A percentile compares a stretch with the other conserved stretches of the same genome.
phyloP scores from a whole-genome alignment of 1,140 invertebrate species.

The Calliopsis andreniformis region DNA sequence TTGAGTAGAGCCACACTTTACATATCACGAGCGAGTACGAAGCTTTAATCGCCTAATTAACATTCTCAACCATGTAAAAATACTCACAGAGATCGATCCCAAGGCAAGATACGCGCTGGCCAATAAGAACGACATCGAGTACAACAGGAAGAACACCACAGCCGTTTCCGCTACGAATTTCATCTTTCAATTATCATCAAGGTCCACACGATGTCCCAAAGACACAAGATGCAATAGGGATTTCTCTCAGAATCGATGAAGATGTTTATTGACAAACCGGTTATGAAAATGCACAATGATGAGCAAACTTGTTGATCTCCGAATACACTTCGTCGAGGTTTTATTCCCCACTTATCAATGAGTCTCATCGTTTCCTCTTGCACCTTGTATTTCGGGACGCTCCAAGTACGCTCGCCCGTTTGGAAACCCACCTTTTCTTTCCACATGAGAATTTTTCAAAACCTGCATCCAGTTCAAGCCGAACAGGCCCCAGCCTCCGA shows the following conservation, averaged over 20 bases:
- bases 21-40: too few relatives aligned
- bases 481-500: constrained; percentile 71
- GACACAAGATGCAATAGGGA: background rate
- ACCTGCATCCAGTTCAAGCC: constrained; percentile 76
- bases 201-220: background rate
- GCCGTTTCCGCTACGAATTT: constrained; percentile 68
- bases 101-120: constrained; percentile 71
- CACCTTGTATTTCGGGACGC: background rate
- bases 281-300: too few relatives aligned
- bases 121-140: constrained; percentile 66
- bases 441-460: constrained; percentile 62
- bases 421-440: constrained; percentile 67
- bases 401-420: background rate
- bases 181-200: constrained; percentile 8
- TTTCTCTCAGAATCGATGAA: too few relatives aligned
- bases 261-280: too few relatives aligned
- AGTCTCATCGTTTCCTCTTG: background rate
- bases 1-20: too few relatives aligned
- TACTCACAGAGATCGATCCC: constrained; percentile 74
- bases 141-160: constrained; percentile 69
- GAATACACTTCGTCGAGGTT: background rate
- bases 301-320: too few relatives aligned
- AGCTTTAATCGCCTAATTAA: too few relatives aligned
- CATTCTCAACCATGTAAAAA: background rate
- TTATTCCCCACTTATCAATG: background rate